A percentile compares a stretch with the other conserved stretches of the same genome.
Evolutionary conservation across 2,888 invertebrate species (phyloP).

Genomic region (Zelleria hepariella): DNA sequence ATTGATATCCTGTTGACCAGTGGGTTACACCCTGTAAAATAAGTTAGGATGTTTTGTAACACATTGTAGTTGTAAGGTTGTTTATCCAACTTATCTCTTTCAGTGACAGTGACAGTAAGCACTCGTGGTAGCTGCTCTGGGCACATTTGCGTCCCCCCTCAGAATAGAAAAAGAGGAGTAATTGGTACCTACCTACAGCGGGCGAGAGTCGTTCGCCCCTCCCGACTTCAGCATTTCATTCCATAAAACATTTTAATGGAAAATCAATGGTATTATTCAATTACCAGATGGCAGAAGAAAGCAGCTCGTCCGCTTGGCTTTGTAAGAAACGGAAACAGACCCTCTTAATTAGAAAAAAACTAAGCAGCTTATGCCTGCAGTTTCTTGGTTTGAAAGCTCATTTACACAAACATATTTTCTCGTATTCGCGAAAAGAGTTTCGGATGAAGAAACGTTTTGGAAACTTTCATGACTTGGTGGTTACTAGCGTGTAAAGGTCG

Average conservation of each 20-base stretch:
- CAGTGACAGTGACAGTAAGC: too few relatives aligned
- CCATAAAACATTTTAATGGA: conserved; percentile 71
- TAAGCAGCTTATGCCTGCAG: conserved; percentile 2
- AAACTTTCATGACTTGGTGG: too few relatives aligned
- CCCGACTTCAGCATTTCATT: conserved; percentile 61
- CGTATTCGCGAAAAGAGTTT: too few relatives aligned
- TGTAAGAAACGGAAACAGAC: conserved; percentile 47
- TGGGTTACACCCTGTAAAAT: too few relatives aligned
- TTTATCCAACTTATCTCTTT: too few relatives aligned
- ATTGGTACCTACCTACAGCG: conserved; percentile 33
- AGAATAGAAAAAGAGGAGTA: conserved; percentile 12
- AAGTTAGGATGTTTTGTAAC: too few relatives aligned
- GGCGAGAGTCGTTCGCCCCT: conserved; percentile 36
- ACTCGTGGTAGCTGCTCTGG: too few relatives aligned
- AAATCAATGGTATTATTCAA: conserved; percentile 71
- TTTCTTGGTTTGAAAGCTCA: background rate
- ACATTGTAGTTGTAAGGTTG: too few relatives aligned
- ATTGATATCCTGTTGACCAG: too few relatives aligned
- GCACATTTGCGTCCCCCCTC: background rate
- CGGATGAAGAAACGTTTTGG: too few relatives aligned
- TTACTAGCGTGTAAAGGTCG: too few relatives aligned
- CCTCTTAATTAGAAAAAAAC: conserved; percentile 31
- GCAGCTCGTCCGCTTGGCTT: conserved; percentile 46
- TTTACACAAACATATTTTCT: too few relatives aligned
- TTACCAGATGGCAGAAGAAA: conserved; percentile 53